Evolutionary conservation across 2,797 vertebrate genomes (phyloP).

Genomic region (Acropternis orthonyx): DNA sequence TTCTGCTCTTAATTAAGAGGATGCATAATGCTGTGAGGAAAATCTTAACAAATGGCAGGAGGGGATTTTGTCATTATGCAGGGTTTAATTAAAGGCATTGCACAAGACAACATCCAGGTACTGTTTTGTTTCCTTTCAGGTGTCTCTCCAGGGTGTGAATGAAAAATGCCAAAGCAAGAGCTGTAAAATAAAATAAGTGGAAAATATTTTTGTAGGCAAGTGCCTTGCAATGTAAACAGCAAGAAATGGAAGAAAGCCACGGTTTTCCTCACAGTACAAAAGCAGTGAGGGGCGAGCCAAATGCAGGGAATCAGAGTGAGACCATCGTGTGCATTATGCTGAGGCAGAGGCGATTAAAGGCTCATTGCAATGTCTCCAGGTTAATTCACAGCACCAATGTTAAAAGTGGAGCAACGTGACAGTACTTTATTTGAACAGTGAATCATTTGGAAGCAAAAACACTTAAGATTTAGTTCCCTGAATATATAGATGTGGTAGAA

Average conservation of each 20-base stretch:
- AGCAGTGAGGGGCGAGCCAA: slow-evolving; percentile 1
- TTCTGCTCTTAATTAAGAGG: slow-evolving; percentile 74
- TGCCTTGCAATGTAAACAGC: neutral
- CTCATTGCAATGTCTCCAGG: neutral
- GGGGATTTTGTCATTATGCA: slow-evolving; percentile 56
- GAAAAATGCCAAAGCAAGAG: slow-evolving; percentile 19
- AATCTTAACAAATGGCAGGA: slow-evolving; percentile 70
- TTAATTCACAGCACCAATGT: slow-evolving; percentile 10
- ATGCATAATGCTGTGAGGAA: slow-evolving; percentile 59
- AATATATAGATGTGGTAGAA: neutral
- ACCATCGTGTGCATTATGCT: rapidly evolving
- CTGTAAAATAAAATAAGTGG: neutral
- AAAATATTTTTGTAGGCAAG: neutral
- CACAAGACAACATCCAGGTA: slow-evolving; percentile 34
- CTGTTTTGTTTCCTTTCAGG: slow-evolving; percentile 42
- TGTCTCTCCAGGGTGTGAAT: neutral
- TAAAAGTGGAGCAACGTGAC: neutral
- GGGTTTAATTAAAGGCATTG: slow-evolving; percentile 54
- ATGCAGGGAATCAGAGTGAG: neutral
- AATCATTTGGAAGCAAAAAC: slow-evolving; percentile 48
- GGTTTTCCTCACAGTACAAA: neutral
- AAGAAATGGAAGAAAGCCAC: neutral
- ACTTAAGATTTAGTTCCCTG: neutral
- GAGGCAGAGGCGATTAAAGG: neutral
- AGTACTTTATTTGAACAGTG: slow-evolving; percentile 37